Conservation (phyloP, 2,113 vertebrate genomes). For the Myxocyprinus asiaticus region DNA sequence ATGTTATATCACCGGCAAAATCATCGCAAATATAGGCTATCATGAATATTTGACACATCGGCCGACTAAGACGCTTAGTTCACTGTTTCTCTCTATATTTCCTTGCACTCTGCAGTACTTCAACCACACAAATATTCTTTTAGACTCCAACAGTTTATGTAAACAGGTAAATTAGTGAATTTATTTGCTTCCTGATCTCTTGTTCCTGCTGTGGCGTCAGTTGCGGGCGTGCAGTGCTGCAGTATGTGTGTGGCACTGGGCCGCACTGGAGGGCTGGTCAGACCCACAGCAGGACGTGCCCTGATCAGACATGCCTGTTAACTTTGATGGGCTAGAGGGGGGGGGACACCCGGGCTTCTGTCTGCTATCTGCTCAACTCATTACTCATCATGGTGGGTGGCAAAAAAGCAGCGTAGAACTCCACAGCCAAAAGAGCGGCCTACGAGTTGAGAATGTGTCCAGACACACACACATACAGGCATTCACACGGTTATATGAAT, state of each 20-base stretch:
- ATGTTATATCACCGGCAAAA: too few species aligned
- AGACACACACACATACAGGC: not conserved
- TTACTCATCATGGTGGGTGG: conserved; percentile 76
- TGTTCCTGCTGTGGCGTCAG: too few species aligned
- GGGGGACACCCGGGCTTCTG: conserved; percentile 29
- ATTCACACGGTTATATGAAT: not conserved
- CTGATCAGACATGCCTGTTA: conserved; percentile 77
- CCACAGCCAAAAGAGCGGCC: not conserved
- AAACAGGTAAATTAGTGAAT: not conserved
- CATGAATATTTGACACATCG: too few species aligned
- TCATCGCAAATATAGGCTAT: too few species aligned
- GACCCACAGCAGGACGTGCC: conserved; percentile 71
- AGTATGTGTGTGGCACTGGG: conserved; percentile 3
- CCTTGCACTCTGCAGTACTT: too few species aligned
- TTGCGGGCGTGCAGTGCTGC: not conserved
- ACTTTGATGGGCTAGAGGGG: conserved; percentile 73
- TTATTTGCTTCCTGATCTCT: conserved; percentile 13
- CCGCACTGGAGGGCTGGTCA: conserved; percentile 57
- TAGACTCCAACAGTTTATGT: too few species aligned
- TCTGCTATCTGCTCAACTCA: conserved; percentile 71
- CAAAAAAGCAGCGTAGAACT: conserved; percentile 32
- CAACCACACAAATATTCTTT: too few species aligned
- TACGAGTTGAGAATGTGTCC: not conserved
- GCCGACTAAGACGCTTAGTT: too few species aligned
- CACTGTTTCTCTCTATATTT: too few species aligned